Conservation (phyloP, 2,113 vertebrate species). For the cattle (Bos taurus) region DNA sequence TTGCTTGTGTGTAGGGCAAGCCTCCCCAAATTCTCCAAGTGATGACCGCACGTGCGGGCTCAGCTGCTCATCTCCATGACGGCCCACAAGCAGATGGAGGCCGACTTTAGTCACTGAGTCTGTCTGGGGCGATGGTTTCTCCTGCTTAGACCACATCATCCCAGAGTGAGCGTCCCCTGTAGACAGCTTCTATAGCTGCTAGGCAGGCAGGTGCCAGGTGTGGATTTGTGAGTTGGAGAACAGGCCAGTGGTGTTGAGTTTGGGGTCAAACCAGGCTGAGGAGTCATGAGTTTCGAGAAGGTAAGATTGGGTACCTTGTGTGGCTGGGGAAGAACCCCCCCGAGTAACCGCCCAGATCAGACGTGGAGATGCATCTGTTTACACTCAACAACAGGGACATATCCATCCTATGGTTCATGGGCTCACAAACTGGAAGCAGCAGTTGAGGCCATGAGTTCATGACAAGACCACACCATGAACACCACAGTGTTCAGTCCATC, state of each 20-base stretch:
- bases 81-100: neutral
- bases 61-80: neutral
- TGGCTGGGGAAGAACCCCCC: neutral
- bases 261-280: neutral
- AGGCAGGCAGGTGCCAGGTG: neutral
- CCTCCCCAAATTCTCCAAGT: neutral
- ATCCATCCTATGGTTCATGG: neutral
- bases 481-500: neutral
- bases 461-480: neutral
- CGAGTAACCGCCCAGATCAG: neutral
- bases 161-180: too few relatives aligned
- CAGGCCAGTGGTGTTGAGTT: accelerated
- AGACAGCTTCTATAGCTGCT: too few relatives aligned
- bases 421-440: neutral
- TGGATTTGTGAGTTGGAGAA: neutral
- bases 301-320: neutral
- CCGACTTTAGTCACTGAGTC: neutral
- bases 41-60: accelerated
- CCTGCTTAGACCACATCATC: neutral
- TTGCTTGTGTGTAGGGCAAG: neutral
- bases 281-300: neutral
- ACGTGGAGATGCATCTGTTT: neutral
- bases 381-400: neutral
- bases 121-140: accelerated
- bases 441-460: neutral